Evolutionary conservation across 1,140 invertebrate species (phyloP).

Genomic region (Papilio dardanus): DNA sequence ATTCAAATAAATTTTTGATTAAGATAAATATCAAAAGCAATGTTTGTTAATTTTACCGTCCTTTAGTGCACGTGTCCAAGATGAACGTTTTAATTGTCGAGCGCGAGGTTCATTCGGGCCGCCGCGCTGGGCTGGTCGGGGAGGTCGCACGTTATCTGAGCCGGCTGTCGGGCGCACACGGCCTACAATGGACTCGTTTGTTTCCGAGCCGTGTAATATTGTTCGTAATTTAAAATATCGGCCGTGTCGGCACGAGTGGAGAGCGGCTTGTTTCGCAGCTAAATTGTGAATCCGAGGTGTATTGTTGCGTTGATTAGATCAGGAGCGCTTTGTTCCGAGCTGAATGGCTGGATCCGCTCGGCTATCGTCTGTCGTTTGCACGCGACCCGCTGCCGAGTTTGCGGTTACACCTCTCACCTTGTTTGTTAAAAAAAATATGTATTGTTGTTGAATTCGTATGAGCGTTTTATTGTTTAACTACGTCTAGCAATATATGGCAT

Average conservation of each 20-base stretch:
- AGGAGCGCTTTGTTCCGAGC: constrained; percentile 70
- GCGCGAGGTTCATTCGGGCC: constrained; percentile 65
- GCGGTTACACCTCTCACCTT: constrained; percentile 43
- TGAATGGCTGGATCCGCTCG: constrained; percentile 57
- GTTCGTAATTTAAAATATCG: constrained; percentile 80
- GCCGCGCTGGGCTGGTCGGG: constrained; percentile 24
- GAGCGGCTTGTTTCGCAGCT: constrained; percentile 72
- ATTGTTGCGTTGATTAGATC: constrained; percentile 81
- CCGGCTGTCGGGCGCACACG: constrained; percentile 76
- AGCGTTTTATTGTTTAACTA: background rate
- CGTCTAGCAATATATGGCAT: too few species aligned
- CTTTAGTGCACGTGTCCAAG: constrained; percentile 43
- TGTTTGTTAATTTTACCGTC: constrained; percentile 34
- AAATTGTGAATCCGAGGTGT: constrained; percentile 70
- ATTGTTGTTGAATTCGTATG: background rate
- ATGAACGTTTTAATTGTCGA: constrained; percentile 66
- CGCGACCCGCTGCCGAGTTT: constrained; percentile 52
- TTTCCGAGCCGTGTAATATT: constrained; percentile 76
- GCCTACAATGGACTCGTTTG: constrained; percentile 77
- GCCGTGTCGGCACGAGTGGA: constrained; percentile 59
- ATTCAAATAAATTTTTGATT: constrained; percentile 2
- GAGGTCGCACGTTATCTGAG: constrained; percentile 80
- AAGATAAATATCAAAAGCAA: constrained; percentile 7
- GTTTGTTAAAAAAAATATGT: constrained; percentile 11
- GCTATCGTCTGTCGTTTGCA: constrained; percentile 60